Evolutionary conservation across 2,888 invertebrate genomes (phyloP), one percentile per base, ranked within the genome.

Genomic region (Nymphalis urticae): DNA sequence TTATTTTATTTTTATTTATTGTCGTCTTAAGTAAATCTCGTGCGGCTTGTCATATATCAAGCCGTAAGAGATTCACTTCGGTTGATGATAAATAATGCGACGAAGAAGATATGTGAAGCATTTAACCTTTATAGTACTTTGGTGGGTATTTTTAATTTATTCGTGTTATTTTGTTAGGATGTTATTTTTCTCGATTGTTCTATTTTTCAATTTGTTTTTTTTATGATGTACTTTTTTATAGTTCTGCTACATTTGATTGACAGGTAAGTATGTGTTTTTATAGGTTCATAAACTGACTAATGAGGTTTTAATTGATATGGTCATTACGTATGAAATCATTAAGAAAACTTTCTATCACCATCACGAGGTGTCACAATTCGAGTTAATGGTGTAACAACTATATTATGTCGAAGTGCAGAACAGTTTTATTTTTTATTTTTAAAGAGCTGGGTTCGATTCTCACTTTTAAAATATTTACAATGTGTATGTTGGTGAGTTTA

Each of bases 21-120:
- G 85, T 86, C 85, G 80, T 71, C 82, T 65, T 75, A 91, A 90
- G 90, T 91, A 91, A 90, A 90, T 91, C 90, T 91, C 90, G 90
- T 90, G 90, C 90, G 90, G 90, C 89, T 85, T 82, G 81, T 85
- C 27, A 36, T 24, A 51, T 50, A 73, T 73, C 79, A 80, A 82
- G 89, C 85, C 85, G 80, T 79, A 79, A 81, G 85, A 89, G 88
- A 91, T 90, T 88, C 83, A 83, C 77, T 90, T 90, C 69, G 75
- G 81, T 69, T 73, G 85, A 86, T 85, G 62, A 78, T 80, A 77
- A 75, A 80, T 47, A 48, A 59, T 60, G 47, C 69, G 7, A 19
- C 71, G 24, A 32, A 36, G 48, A 13, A 19, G 24, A 47, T 6
- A 47, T 16, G 36, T 61, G 27, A 13, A 27, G 6, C 27, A 48